These are phyloP conservation scores for Lipophrys pholis DNA, from an alignment of 2,113 vertebrate species.

Conservation along the genomic window DNA sequence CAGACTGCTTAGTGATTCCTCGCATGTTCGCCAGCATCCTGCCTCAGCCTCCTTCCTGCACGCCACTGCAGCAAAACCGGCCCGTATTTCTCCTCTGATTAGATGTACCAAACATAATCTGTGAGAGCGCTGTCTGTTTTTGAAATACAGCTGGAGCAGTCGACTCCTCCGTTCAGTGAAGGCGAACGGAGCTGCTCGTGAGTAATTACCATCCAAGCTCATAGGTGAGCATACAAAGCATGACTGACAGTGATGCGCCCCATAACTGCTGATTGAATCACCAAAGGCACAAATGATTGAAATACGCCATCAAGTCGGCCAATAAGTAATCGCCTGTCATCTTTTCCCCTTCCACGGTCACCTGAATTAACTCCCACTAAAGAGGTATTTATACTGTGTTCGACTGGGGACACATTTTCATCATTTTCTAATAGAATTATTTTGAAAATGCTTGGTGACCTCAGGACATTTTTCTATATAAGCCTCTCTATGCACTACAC, in stretches of 20 bases:
- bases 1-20: slow-evolving; percentile 76
- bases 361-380: slow-evolving; percentile 7
- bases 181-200: slow-evolving; percentile 57
- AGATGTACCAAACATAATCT: slow-evolving; percentile 65
- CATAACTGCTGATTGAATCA: slow-evolving; percentile 43
- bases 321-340: slow-evolving; percentile 19
- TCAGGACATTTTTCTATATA: background rate
- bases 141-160: slow-evolving; percentile 56
- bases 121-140: slow-evolving; percentile 55
- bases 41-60: slow-evolving; percentile 31
- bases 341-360: slow-evolving; percentile 1
- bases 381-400: background rate
- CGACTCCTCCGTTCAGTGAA: slow-evolving; percentile 43
- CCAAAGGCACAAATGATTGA: slow-evolving; percentile 31
- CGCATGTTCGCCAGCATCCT: slow-evolving; percentile 48
- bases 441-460: background rate
- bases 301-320: slow-evolving; percentile 23
- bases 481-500: no score
- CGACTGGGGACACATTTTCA: no score
- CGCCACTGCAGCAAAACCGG: slow-evolving; percentile 35
- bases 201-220: slow-evolving; percentile 66
- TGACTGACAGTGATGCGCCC: slow-evolving; percentile 62
- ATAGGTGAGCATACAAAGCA: slow-evolving; percentile 53
- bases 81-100: slow-evolving; percentile 56
- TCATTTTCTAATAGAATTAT: background rate